Evolutionary conservation across 2,797 vertebrate species (phyloP).

Genomic region (Phalloptychus januarius): DNA sequence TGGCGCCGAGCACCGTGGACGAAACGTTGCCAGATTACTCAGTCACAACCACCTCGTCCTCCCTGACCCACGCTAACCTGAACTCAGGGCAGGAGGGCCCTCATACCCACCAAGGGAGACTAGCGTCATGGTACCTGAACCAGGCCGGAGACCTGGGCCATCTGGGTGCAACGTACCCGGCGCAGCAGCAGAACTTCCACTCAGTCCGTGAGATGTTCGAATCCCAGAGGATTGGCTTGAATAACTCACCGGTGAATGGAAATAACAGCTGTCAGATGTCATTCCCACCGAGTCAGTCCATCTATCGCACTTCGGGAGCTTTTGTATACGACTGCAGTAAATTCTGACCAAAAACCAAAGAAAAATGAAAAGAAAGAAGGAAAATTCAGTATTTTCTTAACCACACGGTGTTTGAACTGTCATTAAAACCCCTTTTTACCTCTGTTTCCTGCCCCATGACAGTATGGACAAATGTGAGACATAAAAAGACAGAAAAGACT

Average conservation of each 20-base stretch:
- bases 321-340: conserved; percentile 99
- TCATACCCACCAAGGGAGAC: conserved; percentile 89
- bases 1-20: conserved; percentile 85
- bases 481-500: conserved; percentile 76
- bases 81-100: conserved; percentile 87
- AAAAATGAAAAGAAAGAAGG: conserved; percentile 4
- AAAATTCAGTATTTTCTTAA: conserved; percentile 18
- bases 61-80: conserved; percentile 83
- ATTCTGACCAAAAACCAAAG: conserved; percentile 85
- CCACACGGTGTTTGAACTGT: conserved; percentile 64
- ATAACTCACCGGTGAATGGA: conserved; percentile 91
- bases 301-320: conserved; percentile 95
- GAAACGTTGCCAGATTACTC: conserved; percentile 92
- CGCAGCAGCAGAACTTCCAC: conserved; percentile 95
- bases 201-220: conserved; percentile 94
- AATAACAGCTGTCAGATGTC: conserved; percentile 98
- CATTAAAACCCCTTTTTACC: conserved; percentile 51
- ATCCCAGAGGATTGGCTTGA: conserved; percentile 90
- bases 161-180: conserved; percentile 86
- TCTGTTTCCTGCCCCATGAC: conserved; percentile 47
- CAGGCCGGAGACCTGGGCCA: conserved; percentile 92
- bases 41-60: conserved; percentile 83
- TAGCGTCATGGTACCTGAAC: conserved; percentile 97
- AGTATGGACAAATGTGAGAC: conserved; percentile 79
- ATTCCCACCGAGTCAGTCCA: conserved; percentile 91